A percentile compares a stretch with the other conserved stretches of the same genome.
phyloP scores from a whole-genome alignment of 2,113 vertebrate genomes.

The Dinomys branickii region DNA sequence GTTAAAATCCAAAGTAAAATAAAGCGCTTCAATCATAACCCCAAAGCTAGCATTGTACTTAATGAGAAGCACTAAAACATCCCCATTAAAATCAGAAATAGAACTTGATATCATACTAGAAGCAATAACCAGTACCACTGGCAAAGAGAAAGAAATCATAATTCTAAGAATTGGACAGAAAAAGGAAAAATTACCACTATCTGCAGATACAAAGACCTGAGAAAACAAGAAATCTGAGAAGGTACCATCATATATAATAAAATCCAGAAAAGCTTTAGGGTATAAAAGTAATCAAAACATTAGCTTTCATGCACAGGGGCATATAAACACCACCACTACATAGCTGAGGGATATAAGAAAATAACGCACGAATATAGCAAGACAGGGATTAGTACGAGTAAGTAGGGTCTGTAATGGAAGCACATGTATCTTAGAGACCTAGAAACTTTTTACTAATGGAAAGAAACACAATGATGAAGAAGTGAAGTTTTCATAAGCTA shows the following conservation, averaged over 20 bases:
- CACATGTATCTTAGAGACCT: neutral
- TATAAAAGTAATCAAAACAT: neutral
- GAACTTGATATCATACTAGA: neutral
- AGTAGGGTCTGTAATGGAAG: neutral
- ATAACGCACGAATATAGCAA: neutral
- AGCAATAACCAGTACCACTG: neutral
- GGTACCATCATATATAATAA: neutral
- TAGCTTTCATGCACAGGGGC: neutral
- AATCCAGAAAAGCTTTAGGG: neutral
- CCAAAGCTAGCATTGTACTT: conserved; percentile 24
- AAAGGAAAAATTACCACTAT: neutral
- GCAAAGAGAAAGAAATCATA: conserved; percentile 32
- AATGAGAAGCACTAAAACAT: conserved; percentile 33
- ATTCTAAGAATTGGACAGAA: conserved; percentile 24
- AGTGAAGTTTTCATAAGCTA: neutral
- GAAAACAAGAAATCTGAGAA: conserved; percentile 42
- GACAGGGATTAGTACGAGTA: neutral
- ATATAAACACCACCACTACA: neutral
- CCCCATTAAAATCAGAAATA: conserved; percentile 26
- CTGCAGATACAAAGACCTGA: neutral
- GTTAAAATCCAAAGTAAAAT: conserved; percentile 16
- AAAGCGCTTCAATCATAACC: neutral
- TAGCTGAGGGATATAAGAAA: neutral
- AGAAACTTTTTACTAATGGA: neutral
- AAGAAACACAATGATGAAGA: neutral